Evolutionary conservation across 2,888 invertebrate species (phyloP).

Genomic region (Tolmerus cingulatus): DNA sequence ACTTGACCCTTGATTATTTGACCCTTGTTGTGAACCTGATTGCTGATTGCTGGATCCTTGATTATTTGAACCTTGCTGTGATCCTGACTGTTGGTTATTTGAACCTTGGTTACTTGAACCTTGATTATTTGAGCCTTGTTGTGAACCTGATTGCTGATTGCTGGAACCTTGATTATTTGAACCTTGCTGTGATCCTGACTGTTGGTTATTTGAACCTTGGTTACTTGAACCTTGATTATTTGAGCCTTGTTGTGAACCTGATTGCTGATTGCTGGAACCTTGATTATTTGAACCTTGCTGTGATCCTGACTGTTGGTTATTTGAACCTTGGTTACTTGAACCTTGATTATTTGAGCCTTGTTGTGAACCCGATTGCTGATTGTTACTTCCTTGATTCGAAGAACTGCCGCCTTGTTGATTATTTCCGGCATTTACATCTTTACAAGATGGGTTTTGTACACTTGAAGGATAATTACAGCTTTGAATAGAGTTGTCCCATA

Average conservation of each 20-base stretch:
- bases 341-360: slow-evolving; percentile 26
- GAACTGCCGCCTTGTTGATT: background rate
- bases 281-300: slow-evolving; percentile 35
- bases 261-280: slow-evolving; percentile 42
- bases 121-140: slow-evolving; percentile 37
- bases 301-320: too few relatives aligned
- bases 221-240: too few relatives aligned
- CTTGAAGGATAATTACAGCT: slow-evolving; percentile 64
- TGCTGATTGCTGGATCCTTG: slow-evolving; percentile 37
- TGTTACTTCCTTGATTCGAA: slow-evolving; percentile 20
- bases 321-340: too few relatives aligned
- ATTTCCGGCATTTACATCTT: background rate
- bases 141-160: slow-evolving; percentile 29
- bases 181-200: too few relatives aligned
- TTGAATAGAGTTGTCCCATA: slow-evolving; percentile 68
- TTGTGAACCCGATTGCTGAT: slow-evolving; percentile 14
- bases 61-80: slow-evolving; percentile 39
- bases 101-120: slow-evolving; percentile 41
- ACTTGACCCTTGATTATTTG: slow-evolving; percentile 12
- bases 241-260: slow-evolving; percentile 12
- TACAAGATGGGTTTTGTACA: slow-evolving; percentile 56
- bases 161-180: slow-evolving; percentile 46
- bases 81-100: slow-evolving; percentile 13
- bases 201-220: slow-evolving; percentile 43
- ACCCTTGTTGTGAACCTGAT: background rate